A percentile compares a stretch with the other conserved stretches of the same genome.
phyloP scores from a whole-genome alignment of 2,888 invertebrate species.

The Ashinkailepas kermadecensis region DNA sequence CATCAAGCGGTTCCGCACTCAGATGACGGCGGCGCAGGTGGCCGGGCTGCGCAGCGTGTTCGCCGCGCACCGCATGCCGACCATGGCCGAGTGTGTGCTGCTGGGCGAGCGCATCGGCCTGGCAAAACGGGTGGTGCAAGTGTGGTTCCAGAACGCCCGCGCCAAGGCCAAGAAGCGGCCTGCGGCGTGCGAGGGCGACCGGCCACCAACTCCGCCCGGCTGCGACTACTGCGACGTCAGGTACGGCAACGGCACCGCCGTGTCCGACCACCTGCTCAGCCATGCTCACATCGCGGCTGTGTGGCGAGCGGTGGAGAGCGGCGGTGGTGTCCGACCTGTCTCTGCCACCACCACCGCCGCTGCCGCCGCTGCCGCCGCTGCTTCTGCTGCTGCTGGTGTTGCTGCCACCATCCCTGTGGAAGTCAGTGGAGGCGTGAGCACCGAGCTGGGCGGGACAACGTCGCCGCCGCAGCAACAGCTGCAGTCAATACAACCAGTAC shows the following conservation, averaged over 20 bases:
- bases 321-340: not conserved
- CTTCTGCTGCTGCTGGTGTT: not conserved
- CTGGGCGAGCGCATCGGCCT: constrained; percentile 87
- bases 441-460: too few species aligned
- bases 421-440: too few species aligned
- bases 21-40: constrained; percentile 74
- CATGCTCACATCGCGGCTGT: constrained; percentile 83
- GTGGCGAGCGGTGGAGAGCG: not conserved
- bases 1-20: constrained; percentile 79
- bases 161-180: constrained; percentile 94
- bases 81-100: constrained; percentile 94
- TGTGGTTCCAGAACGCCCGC: constrained; percentile 97
- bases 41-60: constrained; percentile 92
- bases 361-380: not conserved
- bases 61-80: constrained; percentile 90
- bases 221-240: constrained; percentile 87
- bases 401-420: too few species aligned
- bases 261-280: constrained; percentile 95
- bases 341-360: constrained; percentile 3
- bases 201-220: constrained; percentile 47
- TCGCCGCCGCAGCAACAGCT: too few species aligned
- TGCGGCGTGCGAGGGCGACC: constrained; percentile 48
- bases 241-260: constrained; percentile 83
- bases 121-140: constrained; percentile 77
- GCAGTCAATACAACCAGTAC: too few species aligned